Conservation (phyloP, 2,113 vertebrate genomes). For the Pseudorectes ferrugineus region DNA sequence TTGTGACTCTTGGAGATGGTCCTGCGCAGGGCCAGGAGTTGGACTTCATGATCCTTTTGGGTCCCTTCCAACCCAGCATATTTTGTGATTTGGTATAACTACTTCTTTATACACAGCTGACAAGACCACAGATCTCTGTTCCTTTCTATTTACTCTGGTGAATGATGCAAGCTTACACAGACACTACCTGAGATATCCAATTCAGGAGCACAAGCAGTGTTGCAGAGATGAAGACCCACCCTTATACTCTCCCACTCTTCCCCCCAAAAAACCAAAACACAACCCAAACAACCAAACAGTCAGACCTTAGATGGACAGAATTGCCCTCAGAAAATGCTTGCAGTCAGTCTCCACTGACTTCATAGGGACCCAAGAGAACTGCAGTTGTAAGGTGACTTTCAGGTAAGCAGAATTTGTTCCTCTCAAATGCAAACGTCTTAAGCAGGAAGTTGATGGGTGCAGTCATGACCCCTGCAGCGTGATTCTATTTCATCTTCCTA, state of each 20-base stretch:
- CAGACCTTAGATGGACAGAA: neutral
- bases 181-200: neutral
- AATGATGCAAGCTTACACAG: neutral
- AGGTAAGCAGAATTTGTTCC: neutral
- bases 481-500: neutral
- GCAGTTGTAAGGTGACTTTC: neutral
- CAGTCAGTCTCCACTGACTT: neutral
- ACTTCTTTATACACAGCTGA: neutral
- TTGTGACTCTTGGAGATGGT: neutral
- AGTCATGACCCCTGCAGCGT: neutral
- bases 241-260: accelerated
- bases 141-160: neutral
- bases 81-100: neutral
- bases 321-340: neutral
- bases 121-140: neutral
- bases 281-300: neutral
- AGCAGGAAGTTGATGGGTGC: neutral
- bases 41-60: neutral
- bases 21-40: neutral
- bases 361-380: neutral
- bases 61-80: neutral
- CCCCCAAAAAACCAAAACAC: neutral
- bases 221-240: neutral
- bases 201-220: neutral
- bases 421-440: neutral